Percentiles rank a stretch among this genome's conserved stretches.
Evolutionary conservation across 2,888 invertebrate species (phyloP).

Genomic region (Hydriomena furcata): DNA sequence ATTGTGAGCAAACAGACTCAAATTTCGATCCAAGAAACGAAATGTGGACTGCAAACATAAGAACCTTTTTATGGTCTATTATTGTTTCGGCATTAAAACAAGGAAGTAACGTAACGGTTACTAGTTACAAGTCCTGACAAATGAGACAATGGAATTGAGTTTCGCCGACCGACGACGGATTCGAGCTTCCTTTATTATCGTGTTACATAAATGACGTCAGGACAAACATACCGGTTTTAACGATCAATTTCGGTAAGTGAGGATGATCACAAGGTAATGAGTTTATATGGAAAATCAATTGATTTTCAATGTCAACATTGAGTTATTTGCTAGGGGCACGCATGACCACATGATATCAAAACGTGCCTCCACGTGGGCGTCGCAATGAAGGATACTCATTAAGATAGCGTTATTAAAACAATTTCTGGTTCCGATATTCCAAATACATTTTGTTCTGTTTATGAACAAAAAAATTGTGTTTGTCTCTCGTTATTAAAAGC

Average conservation of each 20-base stretch:
- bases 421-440: too few relatives aligned
- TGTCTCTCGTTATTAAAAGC: too few relatives aligned
- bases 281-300: neutral
- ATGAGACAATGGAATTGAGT: conserved; percentile 33
- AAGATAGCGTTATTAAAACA: neutral
- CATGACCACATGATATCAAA: conserved; percentile 5
- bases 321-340: neutral
- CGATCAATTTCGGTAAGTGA: neutral
- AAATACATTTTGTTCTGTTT: too few relatives aligned
- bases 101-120: conserved; percentile 53
- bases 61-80: conserved; percentile 52
- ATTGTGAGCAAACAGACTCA: conserved; percentile 5
- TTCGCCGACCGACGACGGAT: conserved; percentile 39
- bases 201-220: conserved; percentile 41
- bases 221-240: conserved; percentile 12
- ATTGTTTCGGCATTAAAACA: conserved; percentile 48
- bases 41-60: conserved; percentile 25
- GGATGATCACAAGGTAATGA: neutral
- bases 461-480: too few relatives aligned
- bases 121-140: conserved; percentile 20
- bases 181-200: conserved; percentile 40
- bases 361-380: conserved; percentile 13
- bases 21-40: conserved; percentile 27
- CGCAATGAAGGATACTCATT: conserved; percentile 5
- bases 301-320: conserved; percentile 8